Conservation (phyloP, 2,113 vertebrate species). For the Hippoglossus stenolepis region DNA sequence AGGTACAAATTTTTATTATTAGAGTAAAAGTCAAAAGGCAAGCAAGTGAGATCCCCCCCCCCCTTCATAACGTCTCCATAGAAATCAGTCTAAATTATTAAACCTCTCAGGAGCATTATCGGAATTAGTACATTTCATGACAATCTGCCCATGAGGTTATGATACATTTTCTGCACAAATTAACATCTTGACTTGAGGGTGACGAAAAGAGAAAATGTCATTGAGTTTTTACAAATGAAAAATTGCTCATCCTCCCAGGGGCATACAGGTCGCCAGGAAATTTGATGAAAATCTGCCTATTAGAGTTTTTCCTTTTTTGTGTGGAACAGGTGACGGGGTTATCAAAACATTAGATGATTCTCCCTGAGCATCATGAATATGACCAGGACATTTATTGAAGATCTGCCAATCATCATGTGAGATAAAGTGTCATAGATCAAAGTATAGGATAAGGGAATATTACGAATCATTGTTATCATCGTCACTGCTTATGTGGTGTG, state of each 20-base stretch:
- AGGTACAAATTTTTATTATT: not conserved
- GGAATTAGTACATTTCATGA: not conserved
- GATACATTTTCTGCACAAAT: conserved; percentile 28
- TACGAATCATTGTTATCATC: no score
- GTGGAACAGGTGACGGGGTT: not conserved
- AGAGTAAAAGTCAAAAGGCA: not conserved
- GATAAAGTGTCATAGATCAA: no score
- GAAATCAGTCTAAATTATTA: not conserved
- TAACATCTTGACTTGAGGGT: conserved; percentile 22
- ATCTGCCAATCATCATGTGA: not conserved
- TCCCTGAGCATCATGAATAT: not conserved
- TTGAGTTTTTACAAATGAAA: not conserved
- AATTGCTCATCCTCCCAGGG: conserved; percentile 11
- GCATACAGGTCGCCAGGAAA: not conserved
- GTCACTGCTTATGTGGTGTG: no score
- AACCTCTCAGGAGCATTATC: not conserved
- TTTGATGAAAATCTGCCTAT: conserved; percentile 23
- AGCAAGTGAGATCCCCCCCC: not conserved
- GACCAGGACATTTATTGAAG: not conserved
- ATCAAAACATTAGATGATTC: not conserved
- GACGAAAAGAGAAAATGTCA: conserved; percentile 3
- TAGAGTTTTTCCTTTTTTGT: conserved; percentile 2
- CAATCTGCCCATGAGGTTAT: conserved; percentile 7
- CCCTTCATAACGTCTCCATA: not conserved
- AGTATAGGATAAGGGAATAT: no score